phyloP scores from a whole-genome alignment of 2,797 vertebrate genomes.

The Mus spretus region DNA sequence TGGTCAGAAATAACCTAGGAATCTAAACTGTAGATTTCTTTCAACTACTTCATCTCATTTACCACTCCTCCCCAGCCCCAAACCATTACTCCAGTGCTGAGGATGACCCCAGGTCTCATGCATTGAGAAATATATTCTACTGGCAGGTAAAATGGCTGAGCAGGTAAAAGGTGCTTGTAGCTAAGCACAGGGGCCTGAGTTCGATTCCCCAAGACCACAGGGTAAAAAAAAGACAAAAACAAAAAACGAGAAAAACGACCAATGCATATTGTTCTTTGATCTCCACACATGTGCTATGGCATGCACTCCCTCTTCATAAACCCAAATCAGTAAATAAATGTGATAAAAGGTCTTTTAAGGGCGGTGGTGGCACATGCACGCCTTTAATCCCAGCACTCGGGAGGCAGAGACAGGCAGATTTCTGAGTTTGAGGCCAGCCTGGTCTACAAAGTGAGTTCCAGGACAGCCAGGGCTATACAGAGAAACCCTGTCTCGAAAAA shows the following conservation, averaged over 20 bases:
- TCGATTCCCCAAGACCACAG: background rate
- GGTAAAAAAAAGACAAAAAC: background rate
- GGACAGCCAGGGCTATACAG: too few species aligned
- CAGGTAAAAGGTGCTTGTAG: background rate
- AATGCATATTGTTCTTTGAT: too few species aligned
- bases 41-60: background rate
- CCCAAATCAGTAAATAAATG: background rate
- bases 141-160: background rate
- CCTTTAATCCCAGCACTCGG: too few species aligned
- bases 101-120: background rate
- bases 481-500: too few species aligned
- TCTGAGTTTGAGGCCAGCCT: too few species aligned
- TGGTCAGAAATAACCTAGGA: background rate
- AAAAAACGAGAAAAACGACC: too few species aligned
- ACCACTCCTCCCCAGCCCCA: too few species aligned
- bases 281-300: background rate
- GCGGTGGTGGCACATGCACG: too few species aligned
- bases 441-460: too few species aligned
- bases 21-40: background rate
- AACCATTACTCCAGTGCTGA: background rate
- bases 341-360: background rate
- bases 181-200: background rate
- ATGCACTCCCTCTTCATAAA: background rate
- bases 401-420: too few species aligned
- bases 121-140: background rate